Percentiles rank a stretch among this genome's conserved stretches.
Evolutionary conservation across 2,888 invertebrate genomes (phyloP).

Genomic region (Pterostichus niger): DNA sequence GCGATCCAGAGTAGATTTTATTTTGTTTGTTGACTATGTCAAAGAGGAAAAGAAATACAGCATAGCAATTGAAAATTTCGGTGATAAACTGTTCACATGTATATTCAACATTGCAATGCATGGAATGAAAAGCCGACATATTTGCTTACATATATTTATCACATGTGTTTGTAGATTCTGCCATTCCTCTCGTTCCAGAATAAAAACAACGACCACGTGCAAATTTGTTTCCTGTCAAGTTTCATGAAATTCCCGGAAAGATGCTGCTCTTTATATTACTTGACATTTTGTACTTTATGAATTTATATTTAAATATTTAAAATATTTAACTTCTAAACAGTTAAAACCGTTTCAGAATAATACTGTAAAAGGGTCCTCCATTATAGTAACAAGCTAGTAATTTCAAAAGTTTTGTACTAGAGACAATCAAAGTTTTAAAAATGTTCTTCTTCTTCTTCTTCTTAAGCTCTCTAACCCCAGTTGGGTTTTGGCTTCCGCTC

Average conservation of each 20-base stretch:
- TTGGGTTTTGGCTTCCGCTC: too few relatives aligned
- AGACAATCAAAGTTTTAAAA: too few relatives aligned
- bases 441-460: too few relatives aligned
- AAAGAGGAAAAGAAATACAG: neutral
- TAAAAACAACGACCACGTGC: neutral
- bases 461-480: too few relatives aligned
- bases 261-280: neutral
- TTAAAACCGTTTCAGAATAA: too few relatives aligned
- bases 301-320: neutral
- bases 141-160: conserved; percentile 10
- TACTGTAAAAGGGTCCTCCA: too few relatives aligned
- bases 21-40: neutral
- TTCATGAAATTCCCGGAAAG: neutral
- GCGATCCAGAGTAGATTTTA: neutral
- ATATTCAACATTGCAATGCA: neutral
- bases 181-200: neutral
- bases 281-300: neutral
- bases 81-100: neutral
- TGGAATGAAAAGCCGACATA: neutral
- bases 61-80: neutral
- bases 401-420: too few relatives aligned
- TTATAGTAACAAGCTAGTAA: too few relatives aligned
- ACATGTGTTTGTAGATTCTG: neutral
- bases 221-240: neutral
- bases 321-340: neutral